Evolutionary conservation across 2,888 invertebrate species (phyloP).

Genomic region (Criorhina ranunculi): DNA sequence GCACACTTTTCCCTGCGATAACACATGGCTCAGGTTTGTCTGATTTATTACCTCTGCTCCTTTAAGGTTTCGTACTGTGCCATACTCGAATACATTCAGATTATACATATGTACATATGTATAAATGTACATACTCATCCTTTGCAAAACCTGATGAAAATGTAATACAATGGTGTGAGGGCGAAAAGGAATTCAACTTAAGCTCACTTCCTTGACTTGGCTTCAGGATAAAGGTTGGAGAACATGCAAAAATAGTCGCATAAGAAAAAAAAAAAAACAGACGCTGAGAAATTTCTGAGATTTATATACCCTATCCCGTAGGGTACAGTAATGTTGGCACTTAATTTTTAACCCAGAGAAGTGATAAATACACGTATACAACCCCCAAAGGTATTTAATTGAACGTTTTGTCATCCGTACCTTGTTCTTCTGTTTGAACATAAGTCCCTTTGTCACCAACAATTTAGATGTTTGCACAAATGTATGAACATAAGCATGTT

Average conservation of each 20-base stretch:
- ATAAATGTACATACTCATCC: neutral
- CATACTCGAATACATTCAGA: neutral
- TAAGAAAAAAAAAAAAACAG: neutral
- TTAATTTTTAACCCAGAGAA: too few species aligned
- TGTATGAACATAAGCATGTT: too few species aligned
- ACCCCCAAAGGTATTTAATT: too few species aligned
- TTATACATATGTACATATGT: too few species aligned
- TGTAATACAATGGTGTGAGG: slow-evolving; percentile 22
- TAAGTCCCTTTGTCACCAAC: too few species aligned
- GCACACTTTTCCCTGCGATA: slow-evolving; percentile 13
- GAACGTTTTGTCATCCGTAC: too few species aligned
- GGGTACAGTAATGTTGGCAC: too few species aligned
- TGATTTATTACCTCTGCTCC: slow-evolving; percentile 46
- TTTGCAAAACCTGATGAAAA: slow-evolving; percentile 16
- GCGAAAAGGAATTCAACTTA: slow-evolving; percentile 35
- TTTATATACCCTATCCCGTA: neutral
- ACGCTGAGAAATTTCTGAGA: neutral
- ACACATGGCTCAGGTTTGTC: slow-evolving; percentile 40
- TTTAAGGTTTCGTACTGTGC: slow-evolving; percentile 19
- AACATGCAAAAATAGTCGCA: neutral
- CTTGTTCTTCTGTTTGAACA: too few species aligned
- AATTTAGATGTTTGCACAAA: too few species aligned
- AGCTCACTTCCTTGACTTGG: slow-evolving; percentile 24
- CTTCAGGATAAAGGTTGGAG: slow-evolving; percentile 17
- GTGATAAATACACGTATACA: too few species aligned